A percentile compares a stretch with the other conserved stretches of the same genome.
Conservation (phyloP, 1,140 invertebrate species). For the Panagrolaimus sp. region DNA sequence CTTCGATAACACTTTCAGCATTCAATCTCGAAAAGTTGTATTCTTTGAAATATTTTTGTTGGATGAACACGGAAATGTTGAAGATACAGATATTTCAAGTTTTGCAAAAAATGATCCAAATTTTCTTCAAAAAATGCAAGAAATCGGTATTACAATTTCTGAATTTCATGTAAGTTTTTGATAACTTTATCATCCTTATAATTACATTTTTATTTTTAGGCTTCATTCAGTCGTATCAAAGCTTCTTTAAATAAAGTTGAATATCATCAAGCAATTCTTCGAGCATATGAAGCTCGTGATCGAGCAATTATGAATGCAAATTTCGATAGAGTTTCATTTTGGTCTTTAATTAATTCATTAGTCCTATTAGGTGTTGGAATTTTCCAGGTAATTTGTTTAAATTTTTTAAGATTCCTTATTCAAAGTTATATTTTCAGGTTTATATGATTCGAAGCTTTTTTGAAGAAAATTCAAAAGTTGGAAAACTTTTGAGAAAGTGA, state of each 20-base stretch:
- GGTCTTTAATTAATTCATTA: slow-evolving; percentile 60
- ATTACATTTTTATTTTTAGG: slow-evolving; percentile 50
- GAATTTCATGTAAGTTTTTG: slow-evolving; percentile 41
- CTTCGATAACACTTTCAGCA: slow-evolving; percentile 63
- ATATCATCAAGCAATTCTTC: slow-evolving; percentile 60
- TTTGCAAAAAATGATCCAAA: slow-evolving; percentile 38
- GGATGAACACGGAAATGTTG: slow-evolving; percentile 57
- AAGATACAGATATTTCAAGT: slow-evolving; percentile 55
- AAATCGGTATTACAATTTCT: slow-evolving; percentile 33
- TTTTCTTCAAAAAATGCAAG: slow-evolving; percentile 29
- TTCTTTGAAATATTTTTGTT: slow-evolving; percentile 60
- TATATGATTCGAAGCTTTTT: slow-evolving; percentile 61
- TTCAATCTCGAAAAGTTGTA: slow-evolving; percentile 61
- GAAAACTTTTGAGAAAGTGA: slow-evolving; percentile 25
- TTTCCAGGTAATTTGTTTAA: slow-evolving; percentile 55
- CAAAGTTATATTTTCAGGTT: slow-evolving; percentile 23
- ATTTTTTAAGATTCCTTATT: slow-evolving; percentile 26
- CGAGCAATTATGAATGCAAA: slow-evolving; percentile 60
- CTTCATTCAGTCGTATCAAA: slow-evolving; percentile 58
- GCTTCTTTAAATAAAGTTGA: slow-evolving; percentile 60
- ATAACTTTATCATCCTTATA: background rate
- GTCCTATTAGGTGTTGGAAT: slow-evolving; percentile 61
- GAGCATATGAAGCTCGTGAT: slow-evolving; percentile 60
- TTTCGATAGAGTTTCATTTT: slow-evolving; percentile 61
- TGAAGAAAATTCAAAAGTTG: slow-evolving; percentile 59